A percentile compares a stretch with the other conserved stretches of the same genome.
These are phyloP conservation scores for Sisor rabdophorus DNA, from an alignment of 2,113 vertebrate genomes.

Conservation along the genomic window DNA sequence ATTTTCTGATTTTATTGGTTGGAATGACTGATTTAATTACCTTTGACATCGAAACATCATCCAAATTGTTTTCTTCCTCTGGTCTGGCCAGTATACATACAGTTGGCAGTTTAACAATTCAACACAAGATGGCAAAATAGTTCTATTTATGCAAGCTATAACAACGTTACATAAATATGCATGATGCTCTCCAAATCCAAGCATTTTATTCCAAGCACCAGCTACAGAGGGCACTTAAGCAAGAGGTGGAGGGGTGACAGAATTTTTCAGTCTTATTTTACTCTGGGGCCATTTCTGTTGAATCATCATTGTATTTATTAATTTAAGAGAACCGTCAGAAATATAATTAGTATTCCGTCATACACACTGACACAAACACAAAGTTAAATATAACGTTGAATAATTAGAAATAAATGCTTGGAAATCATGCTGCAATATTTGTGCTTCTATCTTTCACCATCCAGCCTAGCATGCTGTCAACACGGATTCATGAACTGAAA, in stretches of 20 bases:
- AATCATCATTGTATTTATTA: conserved; percentile 27
- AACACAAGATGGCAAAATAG: conserved; percentile 64
- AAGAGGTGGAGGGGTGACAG: conserved; percentile 20
- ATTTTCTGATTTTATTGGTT: not conserved
- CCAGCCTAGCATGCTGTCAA: conserved; percentile 46
- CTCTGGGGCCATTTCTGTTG: not conserved
- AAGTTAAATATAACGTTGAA: not conserved
- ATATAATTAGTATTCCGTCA: conserved; percentile 23
- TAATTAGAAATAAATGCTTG: conserved; percentile 26
- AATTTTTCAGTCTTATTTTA: conserved; percentile 27
- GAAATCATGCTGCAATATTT: conserved; percentile 18
- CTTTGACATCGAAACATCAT: conserved; percentile 33
- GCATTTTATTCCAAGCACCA: conserved; percentile 36
- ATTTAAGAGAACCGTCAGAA: conserved; percentile 35
- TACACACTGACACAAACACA: not conserved
- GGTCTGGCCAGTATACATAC: not conserved
- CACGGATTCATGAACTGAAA: conserved; percentile 42
- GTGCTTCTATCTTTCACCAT: conserved; percentile 37
- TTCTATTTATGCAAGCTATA: conserved; percentile 25
- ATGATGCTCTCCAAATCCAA: conserved; percentile 55
- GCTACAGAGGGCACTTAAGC: conserved; percentile 39
- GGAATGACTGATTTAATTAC: not conserved
- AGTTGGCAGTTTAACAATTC: conserved; percentile 36
- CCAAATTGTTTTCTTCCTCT: conserved; percentile 34
- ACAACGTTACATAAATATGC: conserved; percentile 48